Evolutionary conservation across 2,888 invertebrate species (phyloP), one percentile per base, ranked within the genome.

Genomic region (Xanthorhoe spadicearia): DNA sequence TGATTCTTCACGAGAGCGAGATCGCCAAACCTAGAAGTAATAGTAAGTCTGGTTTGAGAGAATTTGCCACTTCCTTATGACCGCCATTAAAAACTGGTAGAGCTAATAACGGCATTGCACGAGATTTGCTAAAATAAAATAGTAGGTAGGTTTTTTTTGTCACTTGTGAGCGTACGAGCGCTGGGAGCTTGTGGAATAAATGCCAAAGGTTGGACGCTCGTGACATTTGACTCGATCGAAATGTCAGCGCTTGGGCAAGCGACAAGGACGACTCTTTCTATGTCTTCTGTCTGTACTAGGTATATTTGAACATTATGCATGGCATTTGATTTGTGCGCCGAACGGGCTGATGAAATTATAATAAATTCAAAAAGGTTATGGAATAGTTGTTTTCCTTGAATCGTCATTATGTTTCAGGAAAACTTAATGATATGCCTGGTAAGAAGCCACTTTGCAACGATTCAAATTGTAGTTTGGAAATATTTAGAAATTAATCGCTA

Each of bases 231-330:
- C 92, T 89, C 80, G 77, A 75, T 83, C 77, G 74, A 93, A 93
- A 92, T 93, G 92, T 88, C 92, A 92, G 92, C 87, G 87, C 87
- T 92, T 92, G 86, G 86, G 92, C 87, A 92, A 92, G 87, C 85
- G 79, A 86, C 92, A 92, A 93, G 92, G 92, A 92, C 92, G 91
- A 89, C 87, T 92, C 90, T 90, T 92, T 92, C 89, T 88, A 87
- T 84, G 88, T 84, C 86, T 86, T 90, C 88, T 86, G 82, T 83
- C 84, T 85, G 82, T 83, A 84, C 80, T 80, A 81, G 84, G 49
- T 51, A 54, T 60, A 85, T 84, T n/a, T 79, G 83, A 83, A 85
- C 82, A 89, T 89, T 89, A 90, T 88, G 86, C 86, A 85, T 90
- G 89, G 84, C 89, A 91, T 91, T 92, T 89, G 86, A 89, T 87